phyloP scores from a whole-genome alignment of 2,113 vertebrate species.

The Nycticryphes semicollaris region DNA sequence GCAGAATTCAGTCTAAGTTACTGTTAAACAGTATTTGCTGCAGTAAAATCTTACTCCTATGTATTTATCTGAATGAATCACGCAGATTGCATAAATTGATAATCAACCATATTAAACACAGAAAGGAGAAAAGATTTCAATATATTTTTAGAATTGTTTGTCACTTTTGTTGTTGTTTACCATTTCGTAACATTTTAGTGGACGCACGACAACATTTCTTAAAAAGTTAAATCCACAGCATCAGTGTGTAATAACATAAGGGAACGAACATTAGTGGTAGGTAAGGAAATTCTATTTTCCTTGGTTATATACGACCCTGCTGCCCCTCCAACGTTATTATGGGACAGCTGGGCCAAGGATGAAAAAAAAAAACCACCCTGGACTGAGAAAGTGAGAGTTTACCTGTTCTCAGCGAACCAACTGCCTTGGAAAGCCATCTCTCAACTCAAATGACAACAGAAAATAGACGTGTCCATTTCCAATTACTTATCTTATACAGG shows the following conservation, averaged over 20 bases:
- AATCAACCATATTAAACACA: not conserved
- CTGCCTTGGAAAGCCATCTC: not conserved
- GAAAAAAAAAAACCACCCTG: not conserved
- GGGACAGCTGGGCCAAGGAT: not conserved
- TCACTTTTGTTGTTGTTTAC: not conserved
- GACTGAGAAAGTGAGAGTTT: not conserved
- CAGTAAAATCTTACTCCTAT: not conserved
- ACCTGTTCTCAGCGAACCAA: slow-evolving; percentile 8
- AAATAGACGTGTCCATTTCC: not conserved
- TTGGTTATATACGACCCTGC: not conserved
- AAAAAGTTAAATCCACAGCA: not conserved
- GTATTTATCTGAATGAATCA: not conserved
- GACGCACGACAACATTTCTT: not conserved
- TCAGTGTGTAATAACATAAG: not conserved
- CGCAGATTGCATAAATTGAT: not conserved
- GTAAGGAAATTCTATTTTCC: not conserved
- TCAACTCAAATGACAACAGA: not conserved
- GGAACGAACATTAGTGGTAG: not conserved
- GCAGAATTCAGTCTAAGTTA: not conserved
- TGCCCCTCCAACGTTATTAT: not conserved
- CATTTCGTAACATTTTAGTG: not conserved
- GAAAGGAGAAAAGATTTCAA: not conserved
- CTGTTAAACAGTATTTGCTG: not conserved
- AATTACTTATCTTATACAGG: not conserved
- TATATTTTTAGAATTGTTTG: not conserved